Evolutionary conservation across 2,113 vertebrate species (phyloP).

Genomic region (Carassius gibelio): DNA sequence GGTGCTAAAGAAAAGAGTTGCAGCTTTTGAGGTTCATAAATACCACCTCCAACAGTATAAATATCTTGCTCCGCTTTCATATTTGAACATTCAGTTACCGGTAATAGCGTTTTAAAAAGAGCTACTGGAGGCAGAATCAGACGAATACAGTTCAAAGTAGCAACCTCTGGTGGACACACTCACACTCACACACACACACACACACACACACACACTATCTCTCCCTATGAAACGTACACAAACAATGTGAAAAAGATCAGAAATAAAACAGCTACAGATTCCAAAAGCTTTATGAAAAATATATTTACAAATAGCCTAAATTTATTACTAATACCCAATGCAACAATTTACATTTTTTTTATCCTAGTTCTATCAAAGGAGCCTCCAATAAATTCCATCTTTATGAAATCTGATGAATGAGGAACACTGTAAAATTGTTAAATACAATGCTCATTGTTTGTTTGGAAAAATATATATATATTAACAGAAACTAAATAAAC

Average conservation of each 20-base stretch:
- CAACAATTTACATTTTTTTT: conserved; percentile 3
- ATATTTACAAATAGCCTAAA: conserved; percentile 67
- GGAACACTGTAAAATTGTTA: conserved; percentile 3
- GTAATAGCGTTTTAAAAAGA: conserved; percentile 57
- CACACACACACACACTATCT: conserved; percentile 50
- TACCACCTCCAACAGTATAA: conserved; percentile 71
- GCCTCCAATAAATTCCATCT: neutral
- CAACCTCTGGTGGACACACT: conserved; percentile 50
- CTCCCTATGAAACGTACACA: conserved; percentile 28
- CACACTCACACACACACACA: conserved; percentile 35
- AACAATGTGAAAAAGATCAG: conserved; percentile 12
- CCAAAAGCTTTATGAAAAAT: conserved; percentile 50
- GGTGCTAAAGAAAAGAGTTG: conserved; percentile 59
- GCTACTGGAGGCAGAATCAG: conserved; percentile 47
- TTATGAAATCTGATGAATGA: conserved; percentile 3
- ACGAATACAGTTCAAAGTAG: conserved; percentile 52
- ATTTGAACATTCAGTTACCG: conserved; percentile 63
- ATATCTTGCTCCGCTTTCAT: conserved; percentile 73
- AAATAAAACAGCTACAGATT: conserved; percentile 23
- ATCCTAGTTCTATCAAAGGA: neutral
- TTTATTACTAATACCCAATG: conserved; percentile 48
- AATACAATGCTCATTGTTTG: neutral
- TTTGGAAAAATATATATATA: conserved; percentile 18
- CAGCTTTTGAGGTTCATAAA: conserved; percentile 69
- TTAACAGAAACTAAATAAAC: conserved; percentile 5